phyloP scores from a whole-genome alignment of 1,140 invertebrate genomes.

The Cydia amplana region DNA sequence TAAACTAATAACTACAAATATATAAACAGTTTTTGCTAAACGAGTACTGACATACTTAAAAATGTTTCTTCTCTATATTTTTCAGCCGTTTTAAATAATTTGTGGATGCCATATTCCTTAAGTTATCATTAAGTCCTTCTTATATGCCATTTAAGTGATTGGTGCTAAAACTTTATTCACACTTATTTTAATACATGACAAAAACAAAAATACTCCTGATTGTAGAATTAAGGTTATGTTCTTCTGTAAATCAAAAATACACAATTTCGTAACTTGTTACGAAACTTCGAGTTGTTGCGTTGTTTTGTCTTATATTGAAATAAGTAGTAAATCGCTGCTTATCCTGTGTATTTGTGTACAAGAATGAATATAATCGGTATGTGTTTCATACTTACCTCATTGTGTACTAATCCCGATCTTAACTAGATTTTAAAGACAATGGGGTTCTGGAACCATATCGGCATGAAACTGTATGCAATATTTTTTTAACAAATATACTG shows the following conservation, averaged over 20 bases:
- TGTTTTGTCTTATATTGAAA: slow-evolving; percentile 2
- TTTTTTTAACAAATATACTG: slow-evolving; percentile 77
- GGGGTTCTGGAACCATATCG: slow-evolving; percentile 77
- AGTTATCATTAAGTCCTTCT: slow-evolving; percentile 46
- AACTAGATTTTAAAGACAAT: slow-evolving; percentile 64
- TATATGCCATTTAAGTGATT: slow-evolving; percentile 46
- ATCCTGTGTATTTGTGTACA: slow-evolving; percentile 49
- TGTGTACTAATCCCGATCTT: slow-evolving; percentile 56
- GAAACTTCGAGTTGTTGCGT: neutral
- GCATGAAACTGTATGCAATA: slow-evolving; percentile 59
- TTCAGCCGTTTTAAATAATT: slow-evolving; percentile 23
- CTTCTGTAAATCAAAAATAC: neutral
- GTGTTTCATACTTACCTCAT: slow-evolving; percentile 76
- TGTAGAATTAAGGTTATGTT: neutral
- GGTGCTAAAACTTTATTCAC: slow-evolving; percentile 49
- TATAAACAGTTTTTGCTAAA: neutral
- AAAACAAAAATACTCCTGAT: neutral
- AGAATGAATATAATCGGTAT: slow-evolving; percentile 69
- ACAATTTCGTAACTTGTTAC: neutral
- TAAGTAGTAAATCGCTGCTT: slow-evolving; percentile 31
- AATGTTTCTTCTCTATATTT: neutral
- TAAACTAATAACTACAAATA: neutral
- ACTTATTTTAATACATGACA: slow-evolving; percentile 10
- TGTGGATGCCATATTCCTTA: slow-evolving; percentile 56
- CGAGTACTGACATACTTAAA: slow-evolving; percentile 1